Percentiles rank a stretch among this genome's conserved stretches.
phyloP scores from a whole-genome alignment of 1,140 invertebrate genomes.

The Solen grandis region DNA sequence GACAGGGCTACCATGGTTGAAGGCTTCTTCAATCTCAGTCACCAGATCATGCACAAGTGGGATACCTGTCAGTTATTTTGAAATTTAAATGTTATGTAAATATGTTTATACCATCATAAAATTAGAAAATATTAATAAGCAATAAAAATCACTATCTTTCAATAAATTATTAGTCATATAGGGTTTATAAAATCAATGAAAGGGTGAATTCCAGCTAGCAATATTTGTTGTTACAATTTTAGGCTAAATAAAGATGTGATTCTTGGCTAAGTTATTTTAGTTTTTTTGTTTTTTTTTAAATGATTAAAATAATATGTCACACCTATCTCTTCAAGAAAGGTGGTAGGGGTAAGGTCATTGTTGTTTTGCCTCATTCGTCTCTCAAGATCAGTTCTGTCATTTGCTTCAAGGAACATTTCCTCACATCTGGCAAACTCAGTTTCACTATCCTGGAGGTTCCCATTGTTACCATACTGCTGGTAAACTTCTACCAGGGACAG shows the following conservation, averaged over 20 bases:
- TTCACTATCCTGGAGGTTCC: not conserved
- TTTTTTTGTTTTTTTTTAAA: no score
- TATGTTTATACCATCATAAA: not conserved
- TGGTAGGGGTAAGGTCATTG: not conserved
- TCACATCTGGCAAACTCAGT: not conserved
- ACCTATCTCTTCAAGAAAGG: constrained; percentile 1
- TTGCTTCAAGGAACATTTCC: not conserved
- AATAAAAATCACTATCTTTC: constrained; percentile 20
- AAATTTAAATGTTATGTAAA: no score
- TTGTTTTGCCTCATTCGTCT: not conserved
- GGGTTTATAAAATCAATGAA: not conserved
- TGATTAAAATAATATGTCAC: not conserved
- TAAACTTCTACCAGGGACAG: not conserved
- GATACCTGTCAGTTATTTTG: no score
- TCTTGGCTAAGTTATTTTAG: no score
- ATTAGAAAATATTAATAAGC: constrained; percentile 2
- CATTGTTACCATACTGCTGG: not conserved
- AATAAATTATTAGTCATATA: not conserved
- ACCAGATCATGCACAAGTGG: no score
- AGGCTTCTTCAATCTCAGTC: no score
- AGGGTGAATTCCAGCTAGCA: constrained; percentile 2
- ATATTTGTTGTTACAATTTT: not conserved
- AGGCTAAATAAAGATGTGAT: not conserved
- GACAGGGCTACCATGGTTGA: not conserved
- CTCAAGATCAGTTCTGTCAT: constrained; percentile 10